phyloP scores from a whole-genome alignment of 2,888 invertebrate species.

The Timandra comae region DNA sequence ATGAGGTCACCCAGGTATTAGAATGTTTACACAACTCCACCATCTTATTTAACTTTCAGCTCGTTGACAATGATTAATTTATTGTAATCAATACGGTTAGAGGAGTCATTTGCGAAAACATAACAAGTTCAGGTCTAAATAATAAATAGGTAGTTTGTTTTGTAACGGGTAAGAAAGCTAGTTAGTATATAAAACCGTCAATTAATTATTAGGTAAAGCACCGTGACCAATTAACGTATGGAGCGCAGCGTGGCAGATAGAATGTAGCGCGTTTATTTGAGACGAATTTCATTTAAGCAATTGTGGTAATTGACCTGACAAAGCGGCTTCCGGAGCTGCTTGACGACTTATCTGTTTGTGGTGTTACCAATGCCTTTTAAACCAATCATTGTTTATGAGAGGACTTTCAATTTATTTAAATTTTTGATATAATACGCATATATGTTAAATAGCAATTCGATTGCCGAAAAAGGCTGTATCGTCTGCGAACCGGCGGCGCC shows the following conservation, averaged over 20 bases:
- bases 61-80: conserved; percentile 16
- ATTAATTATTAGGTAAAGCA: conserved; percentile 67
- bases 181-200: conserved; percentile 35
- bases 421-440: no score
- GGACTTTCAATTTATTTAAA: conserved; percentile 8
- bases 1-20: no score
- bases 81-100: no score
- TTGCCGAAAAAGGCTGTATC: conserved; percentile 56
- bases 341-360: conserved; percentile 42
- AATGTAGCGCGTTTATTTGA: conserved; percentile 46
- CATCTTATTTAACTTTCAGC: no score
- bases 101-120: neutral
- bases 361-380: conserved; percentile 24
- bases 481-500: conserved; percentile 45
- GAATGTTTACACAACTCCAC: no score
- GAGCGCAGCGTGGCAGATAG: conserved; percentile 36
- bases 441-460: conserved; percentile 19
- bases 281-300: conserved; percentile 73
- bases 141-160: conserved; percentile 14
- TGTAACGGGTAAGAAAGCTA: conserved; percentile 24
- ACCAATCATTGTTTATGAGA: neutral
- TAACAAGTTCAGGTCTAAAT: conserved; percentile 12
- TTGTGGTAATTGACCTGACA: conserved; percentile 69
- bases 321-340: conserved; percentile 58
- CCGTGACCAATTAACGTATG: conserved; percentile 70